Conservation (phyloP, 2,113 vertebrate species). For the Rhabdomys dilectus region DNA sequence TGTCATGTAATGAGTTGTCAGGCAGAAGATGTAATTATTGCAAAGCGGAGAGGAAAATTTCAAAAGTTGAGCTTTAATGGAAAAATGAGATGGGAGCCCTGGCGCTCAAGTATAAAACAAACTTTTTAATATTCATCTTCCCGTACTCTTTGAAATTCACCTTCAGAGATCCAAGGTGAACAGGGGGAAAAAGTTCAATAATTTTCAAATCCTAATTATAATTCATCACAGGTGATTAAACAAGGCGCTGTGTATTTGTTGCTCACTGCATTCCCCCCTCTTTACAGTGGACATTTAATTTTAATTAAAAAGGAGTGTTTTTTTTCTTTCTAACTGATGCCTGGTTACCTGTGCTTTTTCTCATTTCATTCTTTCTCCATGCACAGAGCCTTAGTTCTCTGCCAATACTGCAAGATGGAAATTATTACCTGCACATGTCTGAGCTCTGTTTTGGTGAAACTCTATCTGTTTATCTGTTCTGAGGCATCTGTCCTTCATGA, state of each 20-base stretch:
- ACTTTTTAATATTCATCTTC: slow-evolving; percentile 85
- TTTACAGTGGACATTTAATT: slow-evolving; percentile 83
- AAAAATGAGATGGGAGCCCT: slow-evolving; percentile 83
- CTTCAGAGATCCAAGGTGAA: slow-evolving; percentile 85
- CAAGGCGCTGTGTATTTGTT: slow-evolving; percentile 78
- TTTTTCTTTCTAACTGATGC: slow-evolving; percentile 21
- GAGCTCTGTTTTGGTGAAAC: slow-evolving; percentile 1
- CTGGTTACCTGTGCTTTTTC: slow-evolving; percentile 68
- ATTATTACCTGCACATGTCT: background rate
- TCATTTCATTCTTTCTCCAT: slow-evolving; percentile 51
- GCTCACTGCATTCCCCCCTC: background rate
- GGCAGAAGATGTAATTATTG: slow-evolving; percentile 82
- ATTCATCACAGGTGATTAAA: slow-evolving; percentile 85
- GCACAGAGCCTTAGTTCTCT: slow-evolving; percentile 28
- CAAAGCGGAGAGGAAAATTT: slow-evolving; percentile 77
- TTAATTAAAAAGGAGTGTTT: slow-evolving; percentile 76
- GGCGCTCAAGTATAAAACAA: slow-evolving; percentile 83
- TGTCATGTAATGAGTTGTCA: slow-evolving; percentile 83
- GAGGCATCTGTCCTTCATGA: background rate
- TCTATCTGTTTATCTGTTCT: background rate
- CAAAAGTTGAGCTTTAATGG: slow-evolving; percentile 83
- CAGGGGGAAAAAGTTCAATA: slow-evolving; percentile 83
- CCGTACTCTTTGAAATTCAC: slow-evolving; percentile 83
- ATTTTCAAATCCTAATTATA: slow-evolving; percentile 84
- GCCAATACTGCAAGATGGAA: background rate